Evolutionary conservation across 64 coral and sea anemone species (phyloP).

Genomic region (Stylophora pistillata): DNA sequence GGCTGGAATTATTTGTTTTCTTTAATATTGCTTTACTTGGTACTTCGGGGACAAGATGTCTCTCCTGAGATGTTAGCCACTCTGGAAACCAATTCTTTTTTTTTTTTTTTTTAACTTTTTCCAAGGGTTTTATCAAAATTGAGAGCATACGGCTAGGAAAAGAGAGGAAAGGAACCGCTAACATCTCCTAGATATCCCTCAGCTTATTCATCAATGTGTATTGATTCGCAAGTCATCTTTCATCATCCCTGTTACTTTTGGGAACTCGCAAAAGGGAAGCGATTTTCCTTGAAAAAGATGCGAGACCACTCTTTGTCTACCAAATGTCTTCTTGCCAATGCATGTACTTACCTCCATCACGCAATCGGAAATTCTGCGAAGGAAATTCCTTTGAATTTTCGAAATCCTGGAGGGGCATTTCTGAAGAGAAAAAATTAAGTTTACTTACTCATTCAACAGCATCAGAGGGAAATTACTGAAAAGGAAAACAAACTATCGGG

Average conservation of each 20-base stretch:
- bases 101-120: no score
- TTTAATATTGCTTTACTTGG: not conserved
- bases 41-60: no score
- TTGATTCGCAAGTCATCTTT: not conserved
- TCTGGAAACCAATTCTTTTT: no score
- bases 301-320: no score
- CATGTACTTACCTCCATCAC: not conserved
- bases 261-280: not conserved
- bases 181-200: no score
- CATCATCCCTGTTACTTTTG: not conserved
- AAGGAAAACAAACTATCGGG: not conserved
- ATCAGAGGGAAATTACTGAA: not conserved
- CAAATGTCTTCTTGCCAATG: no score
- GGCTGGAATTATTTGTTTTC: not conserved
- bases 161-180: no score
- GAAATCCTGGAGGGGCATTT: not conserved
- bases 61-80: no score
- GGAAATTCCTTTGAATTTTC: not conserved
- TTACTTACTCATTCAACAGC: not conserved
- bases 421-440: not conserved
- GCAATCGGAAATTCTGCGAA: not conserved
- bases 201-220: not conserved
- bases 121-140: no score
- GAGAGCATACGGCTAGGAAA: no score
- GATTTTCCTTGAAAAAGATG: no score